Conservation (phyloP, 2,797 vertebrate species). For the Acomys russatus region DNA sequence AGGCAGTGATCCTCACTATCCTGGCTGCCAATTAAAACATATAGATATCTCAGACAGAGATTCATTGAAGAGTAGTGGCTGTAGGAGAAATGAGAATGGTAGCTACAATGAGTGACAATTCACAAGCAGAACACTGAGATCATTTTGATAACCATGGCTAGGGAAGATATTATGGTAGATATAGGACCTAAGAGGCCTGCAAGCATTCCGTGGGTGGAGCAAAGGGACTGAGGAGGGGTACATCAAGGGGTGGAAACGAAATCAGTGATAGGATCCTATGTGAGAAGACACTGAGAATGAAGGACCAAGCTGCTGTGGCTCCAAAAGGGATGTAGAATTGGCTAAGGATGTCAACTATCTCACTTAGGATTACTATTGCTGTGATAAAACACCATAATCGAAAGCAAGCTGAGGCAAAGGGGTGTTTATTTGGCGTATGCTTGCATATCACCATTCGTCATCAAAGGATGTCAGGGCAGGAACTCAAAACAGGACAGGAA, state of each 20-base stretch:
- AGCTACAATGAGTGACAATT: neutral
- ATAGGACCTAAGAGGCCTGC: neutral
- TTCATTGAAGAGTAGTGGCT: neutral
- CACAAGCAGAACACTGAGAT: neutral
- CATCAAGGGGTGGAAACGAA: neutral
- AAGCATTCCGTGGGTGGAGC: neutral
- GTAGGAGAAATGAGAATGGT: neutral
- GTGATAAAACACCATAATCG: neutral
- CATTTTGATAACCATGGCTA: neutral
- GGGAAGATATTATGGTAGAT: neutral
- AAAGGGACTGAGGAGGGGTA: no score
- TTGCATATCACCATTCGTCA: neutral
- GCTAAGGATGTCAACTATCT: neutral
- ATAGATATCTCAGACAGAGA: no score
- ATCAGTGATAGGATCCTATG: neutral
- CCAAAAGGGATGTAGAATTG: no score
- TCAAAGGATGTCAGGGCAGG: neutral
- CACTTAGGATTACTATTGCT: neutral
- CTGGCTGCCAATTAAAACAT: neutral
- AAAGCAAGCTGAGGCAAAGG: neutral
- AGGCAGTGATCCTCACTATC: neutral
- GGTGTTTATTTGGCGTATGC: neutral
- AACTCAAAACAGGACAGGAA: neutral
- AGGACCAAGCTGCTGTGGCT: neutral
- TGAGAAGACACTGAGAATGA: neutral